Percentiles rank a stretch among this genome's conserved stretches.
Conservation (phyloP, 2,888 invertebrate species). For the Euphydryas editha region DNA sequence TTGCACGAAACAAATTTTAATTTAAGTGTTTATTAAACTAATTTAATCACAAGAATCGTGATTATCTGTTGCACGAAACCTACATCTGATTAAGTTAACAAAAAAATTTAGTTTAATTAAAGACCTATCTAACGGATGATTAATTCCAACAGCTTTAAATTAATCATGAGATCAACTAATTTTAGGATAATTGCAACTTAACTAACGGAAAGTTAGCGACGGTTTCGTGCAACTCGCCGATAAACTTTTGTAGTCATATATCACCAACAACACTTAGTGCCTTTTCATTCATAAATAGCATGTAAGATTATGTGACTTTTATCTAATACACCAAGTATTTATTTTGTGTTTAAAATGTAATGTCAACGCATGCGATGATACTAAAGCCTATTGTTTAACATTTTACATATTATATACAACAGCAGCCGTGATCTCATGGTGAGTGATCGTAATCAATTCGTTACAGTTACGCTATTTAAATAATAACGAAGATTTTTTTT, state of each 20-base stretch:
- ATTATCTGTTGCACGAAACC: no score
- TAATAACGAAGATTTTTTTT: constrained; percentile 6
- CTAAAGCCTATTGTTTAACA: constrained; percentile 23
- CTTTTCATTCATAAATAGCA: background rate
- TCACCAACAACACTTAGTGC: background rate
- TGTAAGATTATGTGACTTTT: background rate
- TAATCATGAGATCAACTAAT: no score
- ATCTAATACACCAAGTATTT: background rate
- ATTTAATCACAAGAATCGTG: no score
- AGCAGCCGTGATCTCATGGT: constrained; percentile 24
- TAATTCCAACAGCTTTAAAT: no score
- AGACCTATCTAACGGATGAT: no score
- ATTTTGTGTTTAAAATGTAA: background rate
- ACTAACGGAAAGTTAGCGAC: no score
- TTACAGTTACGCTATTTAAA: constrained; percentile 12
- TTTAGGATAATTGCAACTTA: no score
- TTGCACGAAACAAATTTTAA: no score
- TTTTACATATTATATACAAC: constrained; percentile 18
- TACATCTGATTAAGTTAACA: no score
- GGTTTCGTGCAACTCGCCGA: background rate
- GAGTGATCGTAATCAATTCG: constrained; percentile 15
- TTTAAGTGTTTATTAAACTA: no score
- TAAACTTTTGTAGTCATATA: background rate
- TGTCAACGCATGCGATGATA: constrained; percentile 7
- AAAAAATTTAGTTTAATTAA: no score